phyloP scores from a whole-genome alignment of 2,113 vertebrate species.

The Macrotis lagotis region DNA sequence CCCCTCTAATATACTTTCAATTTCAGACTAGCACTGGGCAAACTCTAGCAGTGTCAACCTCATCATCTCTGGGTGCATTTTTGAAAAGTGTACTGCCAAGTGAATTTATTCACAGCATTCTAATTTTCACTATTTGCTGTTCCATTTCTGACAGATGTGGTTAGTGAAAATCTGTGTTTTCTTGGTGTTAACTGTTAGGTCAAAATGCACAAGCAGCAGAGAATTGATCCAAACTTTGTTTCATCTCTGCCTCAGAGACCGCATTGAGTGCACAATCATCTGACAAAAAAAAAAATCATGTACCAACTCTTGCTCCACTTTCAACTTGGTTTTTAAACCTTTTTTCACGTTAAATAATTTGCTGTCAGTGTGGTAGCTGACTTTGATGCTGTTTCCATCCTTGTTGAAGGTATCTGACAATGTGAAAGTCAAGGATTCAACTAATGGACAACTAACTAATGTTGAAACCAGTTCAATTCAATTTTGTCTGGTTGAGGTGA shows the following conservation, averaged over 20 bases:
- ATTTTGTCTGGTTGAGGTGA: not conserved
- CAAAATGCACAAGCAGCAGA: not conserved
- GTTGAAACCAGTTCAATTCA: not conserved
- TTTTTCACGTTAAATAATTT: not conserved
- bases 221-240: not conserved
- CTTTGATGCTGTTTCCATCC: not conserved
- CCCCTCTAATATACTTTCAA: too few species aligned
- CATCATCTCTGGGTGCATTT: not conserved
- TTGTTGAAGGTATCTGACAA: not conserved
- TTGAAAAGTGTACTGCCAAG: not conserved
- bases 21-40: not conserved
- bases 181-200: not conserved
- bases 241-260: not conserved
- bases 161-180: not conserved
- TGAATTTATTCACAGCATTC: not conserved
- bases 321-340: not conserved
- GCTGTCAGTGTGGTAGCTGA: not conserved
- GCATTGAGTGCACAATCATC: not conserved
- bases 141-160: not conserved
- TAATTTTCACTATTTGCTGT: not conserved
- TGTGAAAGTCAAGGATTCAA: not conserved
- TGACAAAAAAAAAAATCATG: not conserved
- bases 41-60: not conserved
- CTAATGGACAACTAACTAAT: not conserved
- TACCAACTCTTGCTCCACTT: not conserved